Evolutionary conservation across 2,888 invertebrate genomes (phyloP).

Genomic region (Yponomeuta sedellus): DNA sequence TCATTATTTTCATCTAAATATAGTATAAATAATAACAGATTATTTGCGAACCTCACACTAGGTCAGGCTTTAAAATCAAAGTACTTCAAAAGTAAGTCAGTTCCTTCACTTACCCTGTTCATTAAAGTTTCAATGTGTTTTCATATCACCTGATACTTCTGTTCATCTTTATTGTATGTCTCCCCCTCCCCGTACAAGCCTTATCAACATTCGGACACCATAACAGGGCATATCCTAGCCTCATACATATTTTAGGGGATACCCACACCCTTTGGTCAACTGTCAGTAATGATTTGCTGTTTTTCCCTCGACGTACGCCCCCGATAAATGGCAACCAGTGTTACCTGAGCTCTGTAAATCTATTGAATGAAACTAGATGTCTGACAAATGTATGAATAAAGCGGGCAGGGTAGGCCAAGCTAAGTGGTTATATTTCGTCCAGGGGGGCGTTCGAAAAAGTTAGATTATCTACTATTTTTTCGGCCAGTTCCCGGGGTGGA

Average conservation of each 20-base stretch:
- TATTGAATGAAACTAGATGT: slow-evolving; percentile 18
- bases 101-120: not conserved
- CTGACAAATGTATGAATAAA: slow-evolving; percentile 3
- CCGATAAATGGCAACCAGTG: slow-evolving; percentile 38
- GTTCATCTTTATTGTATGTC: slow-evolving; percentile 20
- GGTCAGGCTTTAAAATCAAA: too few species aligned
- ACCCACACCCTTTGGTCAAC: slow-evolving; percentile 73
- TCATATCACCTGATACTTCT: not conserved
- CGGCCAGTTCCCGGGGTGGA: slow-evolving; percentile 67
- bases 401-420: slow-evolving; percentile 26
- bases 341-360: slow-evolving; percentile 27
- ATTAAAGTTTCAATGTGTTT: not conserved
- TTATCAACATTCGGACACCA: slow-evolving; percentile 77
- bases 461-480: slow-evolving; percentile 74
- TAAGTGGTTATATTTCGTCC: slow-evolving; percentile 38
- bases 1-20: too few species aligned
- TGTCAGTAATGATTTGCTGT: slow-evolving; percentile 76
- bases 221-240: slow-evolving; percentile 67
- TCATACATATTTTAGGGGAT: slow-evolving; percentile 75
- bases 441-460: slow-evolving; percentile 70
- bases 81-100: too few species aligned
- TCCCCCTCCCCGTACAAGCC: slow-evolving; percentile 64
- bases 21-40: too few species aligned
- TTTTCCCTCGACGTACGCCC: slow-evolving; percentile 63
- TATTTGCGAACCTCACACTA: too few species aligned